Evolutionary conservation across 2,888 invertebrate species (phyloP), one percentile per base, ranked within the genome.

Genomic region (Cantharis lateralis): DNA sequence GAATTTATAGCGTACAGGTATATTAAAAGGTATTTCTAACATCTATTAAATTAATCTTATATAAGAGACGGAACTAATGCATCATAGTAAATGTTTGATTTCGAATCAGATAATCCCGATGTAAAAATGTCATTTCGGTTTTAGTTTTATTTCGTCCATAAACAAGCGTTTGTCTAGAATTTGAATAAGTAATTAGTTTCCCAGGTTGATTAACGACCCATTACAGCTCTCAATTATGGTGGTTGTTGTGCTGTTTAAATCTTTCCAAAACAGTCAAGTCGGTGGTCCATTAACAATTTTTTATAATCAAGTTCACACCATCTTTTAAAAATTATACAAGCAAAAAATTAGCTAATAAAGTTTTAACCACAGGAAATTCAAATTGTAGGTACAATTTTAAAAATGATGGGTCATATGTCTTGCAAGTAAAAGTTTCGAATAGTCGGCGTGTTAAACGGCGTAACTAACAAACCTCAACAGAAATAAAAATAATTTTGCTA

Each of bases 401-500:
- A 48, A 48, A 48, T n/a, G 7, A 48, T 7, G n/a, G 48, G 11
- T n/a, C 48, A n/a, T 48, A 70, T 15, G 32, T 32, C 70, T 70
- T 70, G 61, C 18, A 48, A 69, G 69, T 71, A 69, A 20, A 70
- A 32, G 20, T 69, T 71, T 77, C 69, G 71, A 77, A 77, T 77
- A 69, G 74, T 77, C 70, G 75, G 72, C 72, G 76, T 70, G 75
- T 76, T 78, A 82, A 84, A 83, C 82, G 81, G 83, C 84, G 84
- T 82, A 81, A 84, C 84, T 84, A 84, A 85, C 84, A 82, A 84
- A 84, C 84, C 82, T 80, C 80, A 81, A 80, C 81, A 74, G 79
- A 84, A 83, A 84, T 84, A 84, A 85, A 84, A 85, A 85, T 84
- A 84, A 85, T 85, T 84, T 84, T 83, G 84, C 84, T 84, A 84